Evolutionary conservation across 2,113 vertebrate genomes (phyloP).

Genomic region (Cyanocitta stelleri): DNA sequence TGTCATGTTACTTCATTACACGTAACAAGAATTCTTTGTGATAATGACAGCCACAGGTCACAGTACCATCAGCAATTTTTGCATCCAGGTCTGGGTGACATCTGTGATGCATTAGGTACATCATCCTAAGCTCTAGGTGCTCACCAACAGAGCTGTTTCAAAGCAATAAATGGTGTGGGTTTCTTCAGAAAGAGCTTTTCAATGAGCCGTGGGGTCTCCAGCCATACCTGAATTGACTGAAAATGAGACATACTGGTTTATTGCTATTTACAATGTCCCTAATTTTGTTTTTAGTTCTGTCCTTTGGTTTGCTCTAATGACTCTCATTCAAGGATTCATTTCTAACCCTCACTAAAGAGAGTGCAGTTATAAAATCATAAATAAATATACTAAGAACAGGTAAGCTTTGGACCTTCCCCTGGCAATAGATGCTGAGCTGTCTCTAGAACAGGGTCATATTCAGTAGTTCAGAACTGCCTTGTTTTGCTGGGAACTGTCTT

Average conservation of each 20-base stretch:
- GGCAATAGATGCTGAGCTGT: background rate
- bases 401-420: background rate
- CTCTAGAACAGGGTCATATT: background rate
- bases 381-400: background rate
- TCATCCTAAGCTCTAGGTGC: background rate
- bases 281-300: background rate
- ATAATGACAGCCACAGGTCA: background rate
- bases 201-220: background rate
- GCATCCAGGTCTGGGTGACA: background rate
- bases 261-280: background rate
- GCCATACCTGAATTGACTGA: background rate
- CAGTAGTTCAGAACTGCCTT: background rate
- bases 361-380: background rate
- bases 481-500: background rate
- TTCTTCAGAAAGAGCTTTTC: background rate
- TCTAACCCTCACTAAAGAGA: background rate
- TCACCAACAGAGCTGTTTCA: background rate
- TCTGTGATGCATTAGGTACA: background rate
- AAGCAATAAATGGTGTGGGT: background rate
- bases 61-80: background rate
- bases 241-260: background rate
- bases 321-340: background rate
- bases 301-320: background rate
- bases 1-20: background rate
- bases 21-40: background rate